Conservation (phyloP, 2,113 vertebrate genomes). For the Oreochromis tanganicae region DNA sequence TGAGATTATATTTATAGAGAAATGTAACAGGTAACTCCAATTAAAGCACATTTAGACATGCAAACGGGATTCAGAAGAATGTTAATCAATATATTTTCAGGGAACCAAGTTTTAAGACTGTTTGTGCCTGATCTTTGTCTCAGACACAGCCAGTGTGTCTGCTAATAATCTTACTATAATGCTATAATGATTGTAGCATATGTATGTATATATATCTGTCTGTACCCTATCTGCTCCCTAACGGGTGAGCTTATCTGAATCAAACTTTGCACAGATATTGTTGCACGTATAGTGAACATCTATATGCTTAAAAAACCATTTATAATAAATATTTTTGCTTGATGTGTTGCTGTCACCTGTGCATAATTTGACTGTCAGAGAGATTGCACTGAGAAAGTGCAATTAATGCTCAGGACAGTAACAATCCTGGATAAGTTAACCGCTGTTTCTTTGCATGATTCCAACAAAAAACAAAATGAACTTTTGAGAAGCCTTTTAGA, state of each 20-base stretch:
- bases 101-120: background rate
- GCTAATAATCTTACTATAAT: background rate
- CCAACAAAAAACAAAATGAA: background rate
- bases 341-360: background rate
- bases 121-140: background rate
- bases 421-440: background rate
- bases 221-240: background rate
- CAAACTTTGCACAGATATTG: background rate
- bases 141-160: background rate
- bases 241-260: background rate
- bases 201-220: background rate
- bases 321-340: background rate
- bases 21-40: background rate
- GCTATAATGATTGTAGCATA: background rate
- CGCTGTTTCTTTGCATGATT: background rate
- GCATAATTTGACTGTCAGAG: background rate
- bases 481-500: background rate
- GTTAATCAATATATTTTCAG: background rate
- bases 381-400: background rate
- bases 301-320: background rate
- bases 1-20: background rate
- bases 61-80: background rate
- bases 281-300: background rate
- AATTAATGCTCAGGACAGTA: background rate
- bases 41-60: background rate